These are phyloP conservation scores for Oreochromis grahami DNA, from an alignment of 2,797 vertebrate genomes.

Conservation along the genomic window DNA sequence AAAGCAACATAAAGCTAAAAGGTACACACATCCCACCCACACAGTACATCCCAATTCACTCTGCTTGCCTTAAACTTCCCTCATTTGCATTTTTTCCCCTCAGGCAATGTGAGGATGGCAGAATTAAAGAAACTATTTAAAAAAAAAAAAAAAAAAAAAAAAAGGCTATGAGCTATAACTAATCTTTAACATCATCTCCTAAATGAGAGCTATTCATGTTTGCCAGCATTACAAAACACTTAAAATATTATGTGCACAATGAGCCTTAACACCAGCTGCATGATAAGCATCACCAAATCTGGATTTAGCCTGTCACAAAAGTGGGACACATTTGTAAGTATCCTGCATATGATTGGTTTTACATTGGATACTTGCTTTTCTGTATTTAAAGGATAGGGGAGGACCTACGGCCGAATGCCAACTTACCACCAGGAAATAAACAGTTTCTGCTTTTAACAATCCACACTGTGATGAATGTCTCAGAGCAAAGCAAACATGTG, in stretches of 20 bases:
- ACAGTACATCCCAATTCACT: background rate
- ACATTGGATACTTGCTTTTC: background rate
- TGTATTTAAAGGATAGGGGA: background rate
- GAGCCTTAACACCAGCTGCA: background rate
- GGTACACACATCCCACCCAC: background rate
- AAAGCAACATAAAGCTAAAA: background rate
- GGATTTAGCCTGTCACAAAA: background rate
- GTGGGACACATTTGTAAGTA: background rate
- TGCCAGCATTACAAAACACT: background rate
- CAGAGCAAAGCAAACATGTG: background rate
- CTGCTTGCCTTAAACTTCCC: background rate
- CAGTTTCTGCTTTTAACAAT: background rate
- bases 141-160: background rate
- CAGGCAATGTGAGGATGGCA: background rate
- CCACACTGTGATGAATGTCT: background rate
- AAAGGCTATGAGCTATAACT: background rate
- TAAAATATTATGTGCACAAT: background rate
- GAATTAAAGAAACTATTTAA: background rate
- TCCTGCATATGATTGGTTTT: background rate
- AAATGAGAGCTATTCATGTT: background rate
- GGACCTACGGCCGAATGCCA: background rate
- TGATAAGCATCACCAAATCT: background rate
- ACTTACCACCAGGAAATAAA: background rate
- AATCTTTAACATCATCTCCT: background rate
- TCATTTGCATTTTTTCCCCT: conserved; percentile 14